Evolutionary conservation across 2,113 vertebrate genomes (phyloP), one percentile per base, ranked within the genome.

Genomic region (Cacatua alba): DNA sequence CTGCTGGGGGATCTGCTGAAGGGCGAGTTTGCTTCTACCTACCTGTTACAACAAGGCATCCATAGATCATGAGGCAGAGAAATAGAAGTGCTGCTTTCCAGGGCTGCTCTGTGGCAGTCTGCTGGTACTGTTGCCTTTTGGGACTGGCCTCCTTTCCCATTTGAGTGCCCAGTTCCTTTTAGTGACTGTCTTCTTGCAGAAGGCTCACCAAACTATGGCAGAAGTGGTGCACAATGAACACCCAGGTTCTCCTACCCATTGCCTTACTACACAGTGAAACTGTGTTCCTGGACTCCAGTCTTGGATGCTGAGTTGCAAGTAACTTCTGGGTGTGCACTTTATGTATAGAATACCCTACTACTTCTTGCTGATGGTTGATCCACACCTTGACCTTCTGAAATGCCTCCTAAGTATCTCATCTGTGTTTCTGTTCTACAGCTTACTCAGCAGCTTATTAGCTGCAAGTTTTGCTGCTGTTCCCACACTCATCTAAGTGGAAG

Each of bases 11-110:
- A 17, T 78, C 37, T 72, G 35, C 60, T 63, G n/a, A 57, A 60
- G 29, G 59, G n/a, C 33, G 72, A 43, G 33, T 52, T 64, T 7
- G 2, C 33, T 77, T 67, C 69, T 21, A 1, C 10, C 29, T 72
- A 1, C 44, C 49, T 69, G 53, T 57, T 78, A 13, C 11, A 35
- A 24, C 12, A 16, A 43, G 62, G 29, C 62, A 26, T 39, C n/a
- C 16, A 2, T 2, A 7, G 23, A n/a, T 18, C 21, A 6, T 0
- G 1, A 55, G 70, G 33, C 39, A 51, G 52, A 51, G 75, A 13
- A 59, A 2, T 0, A 2, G 5, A 6, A 18, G 59, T 0, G 2
- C 39, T 28, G n/a, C 46, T 35, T 26, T 21, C 17, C 3, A 71
- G 35, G 8, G 46, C 57, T 0, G 49, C 46, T 5, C n/a, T 11